These are phyloP conservation scores for Zelostemma sp. DNA, from an alignment of 1,140 invertebrate species.

Conservation along the genomic window DNA sequence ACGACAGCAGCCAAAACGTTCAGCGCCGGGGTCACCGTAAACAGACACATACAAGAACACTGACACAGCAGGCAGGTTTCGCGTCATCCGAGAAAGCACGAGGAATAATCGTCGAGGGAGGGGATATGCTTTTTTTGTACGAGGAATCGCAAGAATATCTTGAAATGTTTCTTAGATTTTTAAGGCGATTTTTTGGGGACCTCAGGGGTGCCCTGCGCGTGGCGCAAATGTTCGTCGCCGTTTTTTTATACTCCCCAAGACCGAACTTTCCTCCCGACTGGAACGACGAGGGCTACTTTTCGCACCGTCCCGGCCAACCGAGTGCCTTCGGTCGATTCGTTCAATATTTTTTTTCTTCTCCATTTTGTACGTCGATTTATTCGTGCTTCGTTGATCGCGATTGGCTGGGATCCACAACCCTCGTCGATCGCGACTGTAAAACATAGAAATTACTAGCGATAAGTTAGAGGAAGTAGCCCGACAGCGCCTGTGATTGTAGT, in stretches of 20 bases:
- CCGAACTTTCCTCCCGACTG: slow-evolving; percentile 4
- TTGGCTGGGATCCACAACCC: slow-evolving; percentile 5
- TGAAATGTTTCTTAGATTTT: too few relatives aligned
- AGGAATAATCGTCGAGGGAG: slow-evolving; percentile 25
- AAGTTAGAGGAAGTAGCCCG: slow-evolving; percentile 62
- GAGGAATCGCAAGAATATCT: neutral
- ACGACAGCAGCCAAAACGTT: slow-evolving; percentile 14
- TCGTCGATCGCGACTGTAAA: slow-evolving; percentile 20
- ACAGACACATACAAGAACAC: slow-evolving; percentile 35
- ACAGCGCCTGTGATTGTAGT: slow-evolving; percentile 66
- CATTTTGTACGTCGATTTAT: neutral
- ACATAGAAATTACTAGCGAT: slow-evolving; percentile 45
- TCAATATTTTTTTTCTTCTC: neutral
- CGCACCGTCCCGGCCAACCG: neutral
- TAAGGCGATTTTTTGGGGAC: too few relatives aligned
- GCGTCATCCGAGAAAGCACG: neutral
- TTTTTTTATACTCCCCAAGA: slow-evolving; percentile 13
- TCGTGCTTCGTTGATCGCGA: neutral
- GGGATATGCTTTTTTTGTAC: slow-evolving; percentile 44
- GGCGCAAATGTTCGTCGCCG: neutral
- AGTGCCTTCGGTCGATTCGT: neutral
- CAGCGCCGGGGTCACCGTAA: slow-evolving; percentile 37
- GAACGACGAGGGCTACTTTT: neutral
- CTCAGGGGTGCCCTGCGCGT: neutral
- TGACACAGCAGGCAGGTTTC: slow-evolving; percentile 11